Evolutionary conservation across 2,888 invertebrate species (phyloP).

Genomic region (Neoaliturus tenellus): DNA sequence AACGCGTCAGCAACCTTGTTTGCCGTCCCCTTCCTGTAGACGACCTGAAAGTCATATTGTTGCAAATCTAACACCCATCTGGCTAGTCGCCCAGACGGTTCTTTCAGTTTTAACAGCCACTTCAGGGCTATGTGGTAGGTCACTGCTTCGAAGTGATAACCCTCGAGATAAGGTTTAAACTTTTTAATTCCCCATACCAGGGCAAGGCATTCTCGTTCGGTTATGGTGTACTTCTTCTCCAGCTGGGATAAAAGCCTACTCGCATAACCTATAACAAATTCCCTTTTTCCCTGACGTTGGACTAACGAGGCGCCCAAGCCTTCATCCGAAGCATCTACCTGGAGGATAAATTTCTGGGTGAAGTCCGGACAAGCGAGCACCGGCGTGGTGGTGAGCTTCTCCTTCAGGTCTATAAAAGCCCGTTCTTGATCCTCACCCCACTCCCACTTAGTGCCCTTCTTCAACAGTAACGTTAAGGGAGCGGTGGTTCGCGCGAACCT

Average conservation of each 20-base stretch:
- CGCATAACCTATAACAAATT: constrained; percentile 52
- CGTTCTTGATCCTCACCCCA: neutral
- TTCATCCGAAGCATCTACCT: too few relatives aligned
- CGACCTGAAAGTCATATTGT: neutral
- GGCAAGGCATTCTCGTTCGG: neutral
- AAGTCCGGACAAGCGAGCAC: constrained; percentile 62
- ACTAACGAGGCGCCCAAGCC: constrained; percentile 59
- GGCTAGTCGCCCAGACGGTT: neutral
- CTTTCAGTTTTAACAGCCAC: neutral
- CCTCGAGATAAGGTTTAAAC: neutral
- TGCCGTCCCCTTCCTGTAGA: neutral
- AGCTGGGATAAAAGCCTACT: constrained; percentile 57
- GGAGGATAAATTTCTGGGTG: constrained; percentile 43
- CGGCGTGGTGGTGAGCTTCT: constrained; percentile 46
- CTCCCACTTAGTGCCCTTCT: neutral
- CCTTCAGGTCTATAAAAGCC: neutral
- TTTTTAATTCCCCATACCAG: neutral
- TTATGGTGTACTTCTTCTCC: neutral
- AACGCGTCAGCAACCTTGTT: neutral
- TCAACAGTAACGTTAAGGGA: neutral
- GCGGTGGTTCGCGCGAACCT: neutral
- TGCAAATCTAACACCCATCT: constrained; percentile 19
- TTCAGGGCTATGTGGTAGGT: constrained; percentile 7
- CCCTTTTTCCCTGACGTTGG: constrained; percentile 60
- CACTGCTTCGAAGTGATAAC: neutral